Percentiles rank a stretch among this genome's conserved stretches.
phyloP scores from a whole-genome alignment of 2,888 invertebrate species.

The Sphinx pinastri region DNA sequence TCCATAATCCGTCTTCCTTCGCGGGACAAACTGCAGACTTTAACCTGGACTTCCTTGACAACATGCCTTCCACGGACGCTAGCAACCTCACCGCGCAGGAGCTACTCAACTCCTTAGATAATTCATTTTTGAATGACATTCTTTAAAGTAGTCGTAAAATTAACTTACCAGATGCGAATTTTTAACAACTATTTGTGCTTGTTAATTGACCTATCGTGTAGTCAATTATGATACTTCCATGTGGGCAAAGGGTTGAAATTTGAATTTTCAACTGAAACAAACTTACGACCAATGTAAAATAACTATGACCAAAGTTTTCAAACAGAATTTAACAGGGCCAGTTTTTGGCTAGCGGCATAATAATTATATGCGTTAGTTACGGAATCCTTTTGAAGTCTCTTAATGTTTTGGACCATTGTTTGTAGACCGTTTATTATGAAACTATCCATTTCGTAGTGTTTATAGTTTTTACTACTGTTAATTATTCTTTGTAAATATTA shows the following conservation, averaged over 20 bases:
- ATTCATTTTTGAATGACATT: conserved; percentile 88
- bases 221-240: conserved; percentile 51
- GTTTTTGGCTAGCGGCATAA: conserved; percentile 31
- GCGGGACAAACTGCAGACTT: conserved; percentile 86
- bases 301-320: conserved; percentile 76
- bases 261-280: conserved; percentile 39
- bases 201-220: conserved; percentile 47
- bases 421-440: conserved; percentile 77
- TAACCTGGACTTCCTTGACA: conserved; percentile 93
- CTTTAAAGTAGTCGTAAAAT: conserved; percentile 60
- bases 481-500: conserved; percentile 57
- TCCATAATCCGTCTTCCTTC: conserved; percentile 73
- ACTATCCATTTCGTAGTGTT: conserved; percentile 76
- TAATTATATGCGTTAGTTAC: conserved; percentile 36
- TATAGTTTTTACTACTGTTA: conserved; percentile 76
- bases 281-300: conserved; percentile 65
- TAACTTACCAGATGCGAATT: conserved; percentile 27
- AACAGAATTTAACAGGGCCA: conserved; percentile 66
- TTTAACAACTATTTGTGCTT: conserved; percentile 33
- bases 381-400: conserved; percentile 59
- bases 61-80: conserved; percentile 90
- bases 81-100: conserved; percentile 92
- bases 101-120: conserved; percentile 92
- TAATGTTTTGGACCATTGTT: conserved; percentile 70
- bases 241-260: conserved; percentile 39